Evolutionary conservation across 2,888 invertebrate genomes (phyloP), one percentile per base, ranked within the genome.

Genomic region (Pteria penguin): DNA sequence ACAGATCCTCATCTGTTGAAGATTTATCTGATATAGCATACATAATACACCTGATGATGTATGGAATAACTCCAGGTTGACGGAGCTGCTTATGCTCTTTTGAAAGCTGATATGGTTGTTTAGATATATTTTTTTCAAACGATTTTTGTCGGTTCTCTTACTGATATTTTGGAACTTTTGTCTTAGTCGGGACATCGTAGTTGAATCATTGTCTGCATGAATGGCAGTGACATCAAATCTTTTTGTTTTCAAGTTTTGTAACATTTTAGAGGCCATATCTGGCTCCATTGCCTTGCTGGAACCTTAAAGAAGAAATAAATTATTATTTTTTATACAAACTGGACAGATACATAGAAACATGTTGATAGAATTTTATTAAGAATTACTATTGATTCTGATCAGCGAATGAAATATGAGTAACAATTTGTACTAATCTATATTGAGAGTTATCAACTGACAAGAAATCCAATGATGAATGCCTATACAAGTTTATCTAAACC

Each of bases 221-320:
- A 60, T 60, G 29, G 60, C 29, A 60, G 18, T 27, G 4, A 60
- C 31, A 2, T 60, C 60, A 61, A 29, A 61, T 14, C 29, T 32
- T 18, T 61, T 32, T 11, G 29, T 22, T 29, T 61, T 29, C 5
- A 61, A 1, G 18, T 32, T 61, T 61, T 22, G 29, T 22, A 61
- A 61, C 60, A 61, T 61, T 31, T 14, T 61, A 4, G 60, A 29
- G 29, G 60, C 29, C 60, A 61, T 61, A 32, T 61, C 60, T 8
- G 60, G 32, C 60, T 61, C 60, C 60, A 61, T 61, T 29, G 60
- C 60, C 29, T 61, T 61, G 22, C 60, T 61, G 29, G 29, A 61
- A 5, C 60, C 60, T 27, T 29, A n/a, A 29, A 29, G 22, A 61
- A 14, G 22, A 60, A 61, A 57, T 5, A 57, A 27, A 57, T 57